Evolutionary conservation across 2,797 vertebrate genomes (phyloP), one percentile per base, ranked within the genome.

Genomic region (Benthosema pterotum): DNA sequence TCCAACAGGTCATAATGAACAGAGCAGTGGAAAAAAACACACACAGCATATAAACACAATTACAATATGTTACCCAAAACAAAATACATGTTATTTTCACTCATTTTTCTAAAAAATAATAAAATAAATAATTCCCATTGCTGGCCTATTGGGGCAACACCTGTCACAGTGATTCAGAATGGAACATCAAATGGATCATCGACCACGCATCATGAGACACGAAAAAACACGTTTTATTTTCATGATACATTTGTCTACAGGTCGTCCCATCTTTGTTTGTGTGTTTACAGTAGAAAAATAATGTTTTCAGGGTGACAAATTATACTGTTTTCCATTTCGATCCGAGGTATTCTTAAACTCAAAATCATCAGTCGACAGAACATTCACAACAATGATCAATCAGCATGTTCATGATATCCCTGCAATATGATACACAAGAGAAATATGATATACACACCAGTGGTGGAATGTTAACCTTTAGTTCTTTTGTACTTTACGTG

Each of bases 211-310:
- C 8, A 38, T 38, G 32, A 38, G 32, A 38, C 32, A 38, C 32
- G n/a, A 38, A 38, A 38, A 38, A 38, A 38, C 32, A 38, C 5
- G 11, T 38, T 38, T 38, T 38, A 38, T 38, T 38, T n/a, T 38
- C 32, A 38, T 38, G 32, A 11, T 9, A 38, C 32, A 38, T 38
- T 38, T 38, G 0, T 7, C 59, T 77, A 77, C 51, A 74, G 16
- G 64, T 72, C 55, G 45, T 66, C 46, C 71, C 22, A 63, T 57
- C 66, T 74, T 74, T 77, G 49, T 80, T n/a, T n/a, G n/a, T n/a
- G n/a, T n/a, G n/a, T n/a, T 82, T 88, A 82, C 72, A 79, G 84
- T 92, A 92, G 65, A 92, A 93, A 92, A 92, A 91, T 88, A 92
- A 85, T 65, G 22, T 73, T 49, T 80, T 74, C 18, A 77, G 71